A percentile compares a stretch with the other conserved stretches of the same genome.
phyloP scores from a whole-genome alignment of 2,113 vertebrate species.

The Guaruba guarouba region DNA sequence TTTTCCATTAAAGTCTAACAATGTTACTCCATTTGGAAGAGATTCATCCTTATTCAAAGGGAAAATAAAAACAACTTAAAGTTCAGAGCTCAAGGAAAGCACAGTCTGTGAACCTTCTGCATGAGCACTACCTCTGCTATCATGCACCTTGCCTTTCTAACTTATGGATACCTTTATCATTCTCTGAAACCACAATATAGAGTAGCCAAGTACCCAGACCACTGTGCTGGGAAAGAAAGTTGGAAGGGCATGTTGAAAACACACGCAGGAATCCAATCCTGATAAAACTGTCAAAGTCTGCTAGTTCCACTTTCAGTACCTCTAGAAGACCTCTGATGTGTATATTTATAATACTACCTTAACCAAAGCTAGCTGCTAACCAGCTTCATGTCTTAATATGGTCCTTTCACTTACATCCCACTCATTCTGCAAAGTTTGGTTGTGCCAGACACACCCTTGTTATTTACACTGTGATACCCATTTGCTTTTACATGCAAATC shows the following conservation, averaged over 20 bases:
- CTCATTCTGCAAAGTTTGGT: not conserved
- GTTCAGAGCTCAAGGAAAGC: not conserved
- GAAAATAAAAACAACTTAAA: not conserved
- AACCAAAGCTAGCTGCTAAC: not conserved
- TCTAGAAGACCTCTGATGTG: not conserved
- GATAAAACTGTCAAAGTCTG: not conserved
- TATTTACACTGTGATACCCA: not conserved
- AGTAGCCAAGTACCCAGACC: not conserved
- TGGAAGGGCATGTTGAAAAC: not conserved
- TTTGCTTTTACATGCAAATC: not conserved
- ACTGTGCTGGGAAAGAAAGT: not conserved
- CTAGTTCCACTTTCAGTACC: not conserved
- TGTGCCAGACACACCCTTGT: not conserved
- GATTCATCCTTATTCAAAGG: not conserved
- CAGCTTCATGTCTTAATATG: not conserved
- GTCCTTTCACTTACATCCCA: not conserved
- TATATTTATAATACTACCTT: not conserved
- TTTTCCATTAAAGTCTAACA: not conserved
- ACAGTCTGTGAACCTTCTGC: not conserved
- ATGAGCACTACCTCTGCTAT: not conserved
- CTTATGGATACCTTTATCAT: not conserved
- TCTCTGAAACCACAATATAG: not conserved
- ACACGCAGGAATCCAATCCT: not conserved
- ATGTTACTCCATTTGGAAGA: not conserved
- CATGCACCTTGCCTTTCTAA: not conserved